A percentile compares a stretch with the other conserved stretches of the same genome.
These are phyloP conservation scores for Todiramphus saurophagus DNA, from an alignment of 2,113 vertebrate species.

Conservation along the genomic window DNA sequence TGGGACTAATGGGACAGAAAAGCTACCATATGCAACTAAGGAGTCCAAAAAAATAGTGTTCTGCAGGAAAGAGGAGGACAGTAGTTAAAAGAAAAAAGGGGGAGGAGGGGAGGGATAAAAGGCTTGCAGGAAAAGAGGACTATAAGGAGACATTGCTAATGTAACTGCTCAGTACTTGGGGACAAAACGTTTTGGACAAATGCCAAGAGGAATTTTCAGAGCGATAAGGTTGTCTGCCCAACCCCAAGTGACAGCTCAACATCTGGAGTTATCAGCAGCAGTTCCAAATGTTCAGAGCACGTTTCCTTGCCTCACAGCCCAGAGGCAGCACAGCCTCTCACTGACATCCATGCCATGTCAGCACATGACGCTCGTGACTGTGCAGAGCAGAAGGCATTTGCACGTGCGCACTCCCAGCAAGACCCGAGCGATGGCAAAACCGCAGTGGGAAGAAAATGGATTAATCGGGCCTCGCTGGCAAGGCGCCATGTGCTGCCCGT, in stretches of 20 bases:
- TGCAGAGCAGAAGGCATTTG: not conserved
- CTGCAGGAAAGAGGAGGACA: not conserved
- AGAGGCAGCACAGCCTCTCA: not conserved
- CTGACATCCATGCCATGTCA: not conserved
- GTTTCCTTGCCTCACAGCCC: not conserved
- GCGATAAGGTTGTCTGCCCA: not conserved
- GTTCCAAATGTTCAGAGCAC: not conserved
- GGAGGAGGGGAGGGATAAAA: fast-evolving
- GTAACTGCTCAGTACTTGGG: not conserved
- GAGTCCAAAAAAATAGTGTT: not conserved
- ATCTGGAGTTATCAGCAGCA: not conserved
- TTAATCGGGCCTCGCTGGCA: not conserved
- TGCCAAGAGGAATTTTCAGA: not conserved
- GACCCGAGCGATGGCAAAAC: not conserved
- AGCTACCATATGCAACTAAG: not conserved
- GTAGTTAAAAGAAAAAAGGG: not conserved
- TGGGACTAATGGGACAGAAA: not conserved
- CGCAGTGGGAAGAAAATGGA: not conserved
- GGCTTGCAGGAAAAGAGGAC: not conserved
- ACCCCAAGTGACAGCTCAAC: not conserved
- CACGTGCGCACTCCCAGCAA: not conserved
- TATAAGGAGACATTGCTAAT: not conserved
- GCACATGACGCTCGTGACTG: not conserved
- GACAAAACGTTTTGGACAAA: not conserved
- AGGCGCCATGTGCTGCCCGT: not conserved